Evolutionary conservation across 2,113 vertebrate species (phyloP).

Genomic region (Salvelinus alpinus): DNA sequence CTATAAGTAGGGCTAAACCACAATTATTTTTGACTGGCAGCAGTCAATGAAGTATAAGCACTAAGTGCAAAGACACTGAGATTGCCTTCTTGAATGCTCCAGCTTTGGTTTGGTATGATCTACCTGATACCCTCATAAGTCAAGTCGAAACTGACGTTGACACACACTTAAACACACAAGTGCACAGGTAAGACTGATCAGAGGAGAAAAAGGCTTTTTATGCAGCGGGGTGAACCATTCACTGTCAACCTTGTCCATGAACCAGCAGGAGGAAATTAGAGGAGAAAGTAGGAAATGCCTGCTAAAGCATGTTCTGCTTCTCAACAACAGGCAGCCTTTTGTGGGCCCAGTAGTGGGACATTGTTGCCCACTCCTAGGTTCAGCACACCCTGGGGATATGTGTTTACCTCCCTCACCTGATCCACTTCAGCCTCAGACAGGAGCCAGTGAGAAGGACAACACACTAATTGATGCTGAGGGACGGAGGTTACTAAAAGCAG

Average conservation of each 20-base stretch:
- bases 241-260: constrained; percentile 54
- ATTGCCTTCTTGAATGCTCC: neutral
- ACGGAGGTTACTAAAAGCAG: constrained; percentile 60
- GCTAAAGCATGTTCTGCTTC: constrained; percentile 58
- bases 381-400: constrained; percentile 52
- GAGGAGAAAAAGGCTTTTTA: constrained; percentile 50
- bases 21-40: neutral
- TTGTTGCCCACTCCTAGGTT: constrained; percentile 63
- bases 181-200: constrained; percentile 14
- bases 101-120: constrained; percentile 29
- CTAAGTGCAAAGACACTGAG: neutral
- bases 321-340: constrained; percentile 61
- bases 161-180: constrained; percentile 7
- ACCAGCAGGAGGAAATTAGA: constrained; percentile 72
- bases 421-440: constrained; percentile 59
- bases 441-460: constrained; percentile 64
- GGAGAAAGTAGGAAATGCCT: constrained; percentile 76
- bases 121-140: constrained; percentile 19
- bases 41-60: neutral
- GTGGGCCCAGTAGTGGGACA: constrained; percentile 62
- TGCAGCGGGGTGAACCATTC: constrained; percentile 52
- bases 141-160: constrained; percentile 11
- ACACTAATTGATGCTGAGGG: constrained; percentile 73
- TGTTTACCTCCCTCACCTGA: constrained; percentile 65
- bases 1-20: neutral